phyloP scores from a whole-genome alignment of 2,113 vertebrate genomes.

The Uropsilus gracilis region DNA sequence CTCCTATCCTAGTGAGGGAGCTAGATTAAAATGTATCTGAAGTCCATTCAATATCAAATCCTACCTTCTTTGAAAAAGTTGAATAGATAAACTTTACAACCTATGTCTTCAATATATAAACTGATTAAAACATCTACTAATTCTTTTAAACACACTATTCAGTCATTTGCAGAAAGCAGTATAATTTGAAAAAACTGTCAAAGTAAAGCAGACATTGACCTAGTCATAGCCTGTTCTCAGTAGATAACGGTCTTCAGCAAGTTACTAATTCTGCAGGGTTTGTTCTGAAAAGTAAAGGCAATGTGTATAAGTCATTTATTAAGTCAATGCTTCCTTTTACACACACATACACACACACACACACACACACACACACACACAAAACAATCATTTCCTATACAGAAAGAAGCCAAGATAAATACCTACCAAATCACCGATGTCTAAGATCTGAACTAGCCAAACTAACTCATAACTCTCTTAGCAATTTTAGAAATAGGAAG shows the following conservation, averaged over 20 bases:
- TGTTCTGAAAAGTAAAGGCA: conserved; percentile 48
- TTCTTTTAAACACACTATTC: conserved; percentile 13
- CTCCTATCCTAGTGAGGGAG: neutral
- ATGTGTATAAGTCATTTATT: neutral
- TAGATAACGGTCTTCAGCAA: neutral
- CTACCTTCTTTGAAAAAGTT: neutral
- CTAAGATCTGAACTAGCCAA: conserved; percentile 14
- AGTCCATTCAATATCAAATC: neutral
- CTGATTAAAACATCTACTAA: conserved; percentile 33
- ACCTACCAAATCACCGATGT: neutral
- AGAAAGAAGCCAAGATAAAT: conserved; percentile 26
- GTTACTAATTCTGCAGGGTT: neutral
- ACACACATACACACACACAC: neutral
- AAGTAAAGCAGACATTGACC: neutral
- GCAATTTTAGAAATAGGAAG: neutral
- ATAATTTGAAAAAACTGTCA: neutral
- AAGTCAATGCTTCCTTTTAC: neutral
- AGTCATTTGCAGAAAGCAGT: neutral
- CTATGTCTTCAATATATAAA: conserved; percentile 37
- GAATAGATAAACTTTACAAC: neutral
- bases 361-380: neutral
- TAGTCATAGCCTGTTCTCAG: neutral
- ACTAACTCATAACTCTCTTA: neutral
- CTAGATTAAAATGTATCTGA: neutral
- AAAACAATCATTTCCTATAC: conserved; percentile 1